Percentiles rank a stretch among this genome's conserved stretches.
These are phyloP conservation scores for Leptonema lineaticorne DNA, from an alignment of 1,140 invertebrate species.

Conservation along the genomic window DNA sequence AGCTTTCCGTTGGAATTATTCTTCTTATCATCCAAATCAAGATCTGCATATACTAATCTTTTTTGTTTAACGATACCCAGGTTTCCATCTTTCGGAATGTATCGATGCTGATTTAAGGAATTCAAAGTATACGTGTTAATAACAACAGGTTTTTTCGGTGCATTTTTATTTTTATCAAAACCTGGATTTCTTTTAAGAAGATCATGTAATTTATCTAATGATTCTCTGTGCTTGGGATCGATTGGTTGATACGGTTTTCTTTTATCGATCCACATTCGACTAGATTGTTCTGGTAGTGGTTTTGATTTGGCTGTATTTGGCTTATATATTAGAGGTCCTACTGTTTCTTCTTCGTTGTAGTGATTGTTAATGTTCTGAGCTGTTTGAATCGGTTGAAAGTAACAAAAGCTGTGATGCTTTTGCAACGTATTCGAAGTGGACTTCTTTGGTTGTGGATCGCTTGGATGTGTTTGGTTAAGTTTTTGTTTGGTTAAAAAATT, in stretches of 20 bases:
- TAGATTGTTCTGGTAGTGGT: constrained; percentile 40
- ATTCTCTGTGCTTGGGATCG: constrained; percentile 55
- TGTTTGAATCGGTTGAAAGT: constrained; percentile 59
- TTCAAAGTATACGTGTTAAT: constrained; percentile 36
- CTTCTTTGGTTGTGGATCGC: constrained; percentile 56
- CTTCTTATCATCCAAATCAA: constrained; percentile 57
- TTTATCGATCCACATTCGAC: constrained; percentile 44
- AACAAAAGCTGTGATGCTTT: constrained; percentile 68
- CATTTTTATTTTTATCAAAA: constrained; percentile 37
- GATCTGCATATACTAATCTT: constrained; percentile 56
- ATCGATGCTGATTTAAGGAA: constrained; percentile 42
- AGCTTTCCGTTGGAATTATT: constrained; percentile 57
- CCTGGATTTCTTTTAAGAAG: constrained; percentile 53
- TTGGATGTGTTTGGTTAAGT: constrained; percentile 46
- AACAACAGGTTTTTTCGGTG: constrained; percentile 45
- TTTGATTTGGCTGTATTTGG: constrained; percentile 39
- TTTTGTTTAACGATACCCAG: constrained; percentile 44
- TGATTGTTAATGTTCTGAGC: constrained; percentile 36
- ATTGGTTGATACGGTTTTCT: constrained; percentile 44
- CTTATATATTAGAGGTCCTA: constrained; percentile 50
- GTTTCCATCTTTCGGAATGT: constrained; percentile 37
- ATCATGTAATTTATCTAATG: constrained; percentile 54
- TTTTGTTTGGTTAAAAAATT: constrained; percentile 53
- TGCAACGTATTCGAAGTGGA: constrained; percentile 63
- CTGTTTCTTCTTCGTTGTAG: constrained; percentile 44